A percentile compares a stretch with the other conserved stretches of the same genome.
Evolutionary conservation across 2,797 vertebrate genomes (phyloP).

Genomic region (Mastacembelus armatus): DNA sequence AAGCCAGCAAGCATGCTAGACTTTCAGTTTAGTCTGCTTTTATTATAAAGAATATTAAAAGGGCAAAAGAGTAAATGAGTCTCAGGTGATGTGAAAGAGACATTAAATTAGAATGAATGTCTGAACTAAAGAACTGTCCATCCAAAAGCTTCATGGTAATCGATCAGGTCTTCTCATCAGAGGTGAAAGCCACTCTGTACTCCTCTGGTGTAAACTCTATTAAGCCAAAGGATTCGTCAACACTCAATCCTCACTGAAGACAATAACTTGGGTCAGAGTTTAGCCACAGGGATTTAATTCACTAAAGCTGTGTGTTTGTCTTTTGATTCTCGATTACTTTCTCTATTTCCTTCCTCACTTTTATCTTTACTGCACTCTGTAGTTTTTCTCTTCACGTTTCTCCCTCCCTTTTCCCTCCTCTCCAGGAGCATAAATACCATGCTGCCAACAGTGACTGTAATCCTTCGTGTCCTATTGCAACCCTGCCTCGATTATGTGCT

Average conservation of each 20-base stretch:
- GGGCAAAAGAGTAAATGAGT: neutral
- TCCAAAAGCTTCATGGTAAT: conserved; percentile 15
- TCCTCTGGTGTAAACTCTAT: conserved; percentile 10
- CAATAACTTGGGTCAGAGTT: conserved; percentile 10
- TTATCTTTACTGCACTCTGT: conserved; percentile 28
- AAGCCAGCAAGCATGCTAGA: neutral
- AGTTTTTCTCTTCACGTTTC: conserved; percentile 29
- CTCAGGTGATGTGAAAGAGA: neutral
- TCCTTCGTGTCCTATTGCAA: conserved; percentile 56
- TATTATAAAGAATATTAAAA: neutral
- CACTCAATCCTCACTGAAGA: conserved; percentile 4
- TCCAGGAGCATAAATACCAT: conserved; percentile 51
- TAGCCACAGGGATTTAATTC: conserved; percentile 26
- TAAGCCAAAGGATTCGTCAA: conserved; percentile 1
- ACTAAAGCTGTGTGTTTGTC: conserved; percentile 14
- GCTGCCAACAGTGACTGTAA: conserved; percentile 38
- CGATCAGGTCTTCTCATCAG: conserved; percentile 6
- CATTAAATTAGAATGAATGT: neutral
- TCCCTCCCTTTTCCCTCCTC: conserved; percentile 4
- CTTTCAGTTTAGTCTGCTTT: neutral
- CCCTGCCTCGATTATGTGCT: conserved; percentile 25
- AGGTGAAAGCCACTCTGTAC: conserved; percentile 24
- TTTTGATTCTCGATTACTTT: conserved; percentile 36
- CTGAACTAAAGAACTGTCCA: neutral
- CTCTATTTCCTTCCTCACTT: conserved; percentile 15